Conservation (phyloP, 2,888 invertebrate genomes). For the Julus scanicus region DNA sequence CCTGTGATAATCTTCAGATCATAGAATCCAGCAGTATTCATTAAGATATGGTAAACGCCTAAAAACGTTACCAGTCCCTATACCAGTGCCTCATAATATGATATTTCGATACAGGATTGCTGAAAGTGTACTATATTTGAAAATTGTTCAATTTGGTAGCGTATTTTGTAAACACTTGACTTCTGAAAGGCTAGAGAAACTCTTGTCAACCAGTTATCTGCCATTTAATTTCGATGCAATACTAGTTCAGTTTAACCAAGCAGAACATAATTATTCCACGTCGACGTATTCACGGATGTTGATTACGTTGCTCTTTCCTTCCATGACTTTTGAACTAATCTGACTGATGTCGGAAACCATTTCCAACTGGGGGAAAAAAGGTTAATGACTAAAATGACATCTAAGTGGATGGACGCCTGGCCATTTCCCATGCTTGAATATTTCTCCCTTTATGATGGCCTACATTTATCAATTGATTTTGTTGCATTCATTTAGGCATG, state of each 20-base stretch:
- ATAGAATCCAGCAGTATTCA: background rate
- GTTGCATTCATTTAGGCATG: no score
- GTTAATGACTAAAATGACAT: slow-evolving; percentile 30
- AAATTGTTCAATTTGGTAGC: background rate
- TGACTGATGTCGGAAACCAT: background rate
- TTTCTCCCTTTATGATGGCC: background rate
- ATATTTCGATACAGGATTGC: background rate
- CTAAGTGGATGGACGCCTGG: slow-evolving; percentile 12
- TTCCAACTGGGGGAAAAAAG: background rate
- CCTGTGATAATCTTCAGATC: background rate
- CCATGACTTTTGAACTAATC: slow-evolving; percentile 4
- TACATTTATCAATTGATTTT: background rate
- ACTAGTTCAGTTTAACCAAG: slow-evolving; percentile 11
- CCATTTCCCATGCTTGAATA: background rate
- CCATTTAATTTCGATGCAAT: slow-evolving; percentile 16
- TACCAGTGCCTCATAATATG: background rate
- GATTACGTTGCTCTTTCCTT: slow-evolving; percentile 12
- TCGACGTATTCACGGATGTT: background rate
- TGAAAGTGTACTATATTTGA: background rate
- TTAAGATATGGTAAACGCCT: no score
- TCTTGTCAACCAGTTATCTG: slow-evolving; percentile 5
- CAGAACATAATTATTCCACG: background rate
- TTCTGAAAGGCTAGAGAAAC: background rate
- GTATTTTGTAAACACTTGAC: background rate
- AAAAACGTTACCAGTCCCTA: background rate